Percentiles rank a stretch among this genome's conserved stretches.
Conservation (phyloP, 2,113 vertebrate genomes). For the Verasper variegatus region DNA sequence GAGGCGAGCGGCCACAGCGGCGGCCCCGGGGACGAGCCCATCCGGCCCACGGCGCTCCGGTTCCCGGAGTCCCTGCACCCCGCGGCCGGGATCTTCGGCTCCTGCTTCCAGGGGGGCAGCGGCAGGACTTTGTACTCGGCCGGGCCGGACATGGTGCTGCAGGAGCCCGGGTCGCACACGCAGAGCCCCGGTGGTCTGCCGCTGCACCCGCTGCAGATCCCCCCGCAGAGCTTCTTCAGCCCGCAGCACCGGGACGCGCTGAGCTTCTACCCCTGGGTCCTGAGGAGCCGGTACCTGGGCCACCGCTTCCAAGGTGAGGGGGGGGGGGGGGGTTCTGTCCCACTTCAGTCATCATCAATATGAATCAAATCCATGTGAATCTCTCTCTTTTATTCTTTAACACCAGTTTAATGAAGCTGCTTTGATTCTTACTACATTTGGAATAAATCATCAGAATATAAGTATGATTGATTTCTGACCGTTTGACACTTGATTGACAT, state of each 20-base stretch:
- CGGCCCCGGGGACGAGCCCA: slow-evolving; percentile 77
- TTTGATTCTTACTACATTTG: no score
- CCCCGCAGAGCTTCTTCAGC: slow-evolving; percentile 82
- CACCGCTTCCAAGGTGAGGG: slow-evolving; percentile 82
- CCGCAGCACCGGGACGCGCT: slow-evolving; percentile 81
- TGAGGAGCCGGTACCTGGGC: slow-evolving; percentile 82
- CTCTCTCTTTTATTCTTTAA: no score
- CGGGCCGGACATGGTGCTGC: slow-evolving; percentile 82
- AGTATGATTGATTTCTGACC: no score
- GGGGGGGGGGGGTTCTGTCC: neutral
- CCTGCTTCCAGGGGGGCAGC: slow-evolving; percentile 79
- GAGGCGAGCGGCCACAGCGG: slow-evolving; percentile 60
- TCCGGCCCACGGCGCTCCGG: slow-evolving; percentile 77
- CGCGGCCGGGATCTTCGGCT: slow-evolving; percentile 76
- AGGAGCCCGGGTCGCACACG: slow-evolving; percentile 77
- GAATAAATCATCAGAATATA: no score
- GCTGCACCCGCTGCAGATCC: slow-evolving; percentile 81
- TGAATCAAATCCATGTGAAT: no score
- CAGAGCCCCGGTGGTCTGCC: slow-evolving; percentile 70
- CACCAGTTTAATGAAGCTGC: no score
- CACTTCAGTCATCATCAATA: no score
- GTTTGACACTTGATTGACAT: no score
- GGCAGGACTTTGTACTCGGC: slow-evolving; percentile 79
- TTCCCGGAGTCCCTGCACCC: slow-evolving; percentile 82
- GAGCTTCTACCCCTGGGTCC: slow-evolving; percentile 86